A percentile compares a stretch with the other conserved stretches of the same genome.
Conservation (phyloP, 2,797 vertebrate species). For the Strix occidentalis region DNA sequence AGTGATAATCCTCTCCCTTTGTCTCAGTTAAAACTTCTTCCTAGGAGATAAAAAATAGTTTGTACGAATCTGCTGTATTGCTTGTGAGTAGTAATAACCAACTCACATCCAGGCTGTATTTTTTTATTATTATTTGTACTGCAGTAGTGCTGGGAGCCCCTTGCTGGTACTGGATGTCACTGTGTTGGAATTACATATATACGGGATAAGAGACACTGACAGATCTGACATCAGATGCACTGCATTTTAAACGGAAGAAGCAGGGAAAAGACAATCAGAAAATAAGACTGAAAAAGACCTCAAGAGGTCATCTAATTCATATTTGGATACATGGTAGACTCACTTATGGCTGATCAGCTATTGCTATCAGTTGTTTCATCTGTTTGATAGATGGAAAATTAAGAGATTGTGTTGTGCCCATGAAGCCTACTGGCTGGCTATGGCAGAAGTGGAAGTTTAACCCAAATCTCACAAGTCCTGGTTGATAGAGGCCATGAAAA, state of each 20-base stretch:
- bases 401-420: neutral
- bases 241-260: neutral
- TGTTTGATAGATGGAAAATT: neutral
- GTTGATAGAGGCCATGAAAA: neutral
- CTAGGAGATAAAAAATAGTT: constrained; percentile 28
- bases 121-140: constrained; percentile 13
- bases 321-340: neutral
- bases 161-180: neutral
- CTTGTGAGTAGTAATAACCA: constrained; percentile 14
- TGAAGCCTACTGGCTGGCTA: neutral
- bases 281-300: neutral
- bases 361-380: neutral
- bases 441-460: neutral
- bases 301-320: neutral
- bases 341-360: neutral
- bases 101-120: neutral
- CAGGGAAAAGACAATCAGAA: neutral
- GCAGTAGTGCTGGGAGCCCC: neutral
- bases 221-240: neutral
- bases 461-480: neutral
- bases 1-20: neutral
- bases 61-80: neutral
- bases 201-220: neutral
- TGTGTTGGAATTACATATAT: neutral
- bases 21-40: constrained; percentile 24